Evolutionary conservation across 2,113 vertebrate species (phyloP), one percentile per base, ranked within the genome.

Genomic region (Cyrtonyx montezumae): DNA sequence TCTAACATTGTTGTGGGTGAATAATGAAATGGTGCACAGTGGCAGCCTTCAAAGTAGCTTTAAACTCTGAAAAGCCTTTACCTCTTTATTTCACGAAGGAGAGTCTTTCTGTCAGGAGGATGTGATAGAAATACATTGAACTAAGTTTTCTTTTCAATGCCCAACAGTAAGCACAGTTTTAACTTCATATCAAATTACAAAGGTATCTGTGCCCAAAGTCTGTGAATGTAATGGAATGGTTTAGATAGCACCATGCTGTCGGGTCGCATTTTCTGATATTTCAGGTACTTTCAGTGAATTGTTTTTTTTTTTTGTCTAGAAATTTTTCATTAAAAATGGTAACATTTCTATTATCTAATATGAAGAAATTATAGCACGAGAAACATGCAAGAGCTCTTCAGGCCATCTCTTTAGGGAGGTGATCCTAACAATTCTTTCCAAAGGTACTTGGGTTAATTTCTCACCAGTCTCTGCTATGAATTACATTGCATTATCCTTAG

Each of bases 81-180:
- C 10, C 8, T 79, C 62, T 61, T 78, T 2, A 3, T 74, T 85
- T 49, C 66, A 3, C 26, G 48, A 66, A n/a, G 58, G 40, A 76
- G 69, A 61, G 30, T 58, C 80, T 90, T 70, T 77, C 26, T 53
- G 87, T 69, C 1, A 7, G 56, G 46, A 51, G 8, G 34, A 53
- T 10, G 1, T 0, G 1, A 3, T 12, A 81, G 67, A n/a, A 90
- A 37, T 66, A 13, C 0, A 0, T 45, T 20, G 32, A 74, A 18
- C 49, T 43, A 1, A 0, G 1, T 42, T 80, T 13, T 7, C 4
- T 83, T 89, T 70, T 42, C 21, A 2, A 16, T 73, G 58, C 42
- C 34, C 22, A 32, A 8, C 42, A 21, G 34, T 32, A 46, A 78
- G 56, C 18, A 61, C 8, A 1, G 1, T 32, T 71, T 13, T n/a